Base-by-base conservation (phyloP, 2,888 invertebrate species). In the Drosophila siamana region DNA sequence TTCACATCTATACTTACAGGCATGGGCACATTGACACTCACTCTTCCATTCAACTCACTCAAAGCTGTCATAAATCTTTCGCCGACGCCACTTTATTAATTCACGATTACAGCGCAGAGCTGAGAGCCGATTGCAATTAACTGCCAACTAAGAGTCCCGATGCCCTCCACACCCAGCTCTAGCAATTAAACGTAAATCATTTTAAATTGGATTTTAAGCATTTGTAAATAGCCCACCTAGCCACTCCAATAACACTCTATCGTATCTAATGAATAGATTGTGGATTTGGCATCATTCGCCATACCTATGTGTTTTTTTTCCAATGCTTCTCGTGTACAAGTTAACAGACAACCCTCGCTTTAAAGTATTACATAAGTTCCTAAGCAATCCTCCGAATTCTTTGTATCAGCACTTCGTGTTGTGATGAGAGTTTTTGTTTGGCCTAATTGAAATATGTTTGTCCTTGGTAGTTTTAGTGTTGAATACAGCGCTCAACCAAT, bases 191-290 rank as follows among this genome's bases (percentile, higher is more conserved):
- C 82, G 82, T 85, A 85, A 85, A 85, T 87, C 84, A 85, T 87
- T 81, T 80, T 80, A 71, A 85, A 85, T 85, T 85, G 84, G 82
- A 78, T 80, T 87, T 78, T 76, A 82, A 84, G 57, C 71, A 80
- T 78, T 85, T 74, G 77, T 68, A 82, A 77, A 82, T 79, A 68
- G 63, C 15, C 56, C 55, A 59, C 69, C 64, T 33, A 38, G 38
- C 55, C 28, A 38, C 40, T 46, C 13, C 36, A 28, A 38, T 64
- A 26, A 38, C 30, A 50, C 33, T 13, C 6, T 30, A 24, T 9
- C 44, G 30, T n/a, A n/a, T n/a, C n/a, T n/a, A n/a, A n/a, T n/a
- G n/a, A n/a, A n/a, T n/a, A n/a, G n/a, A n/a, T n/a, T n/a, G n/a
- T n/a, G n/a, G n/a, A n/a, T n/a, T n/a, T n/a, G n/a, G n/a, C n/a